phyloP scores from a whole-genome alignment of 2,113 vertebrate species.

The Hirundichthys speculiger region DNA sequence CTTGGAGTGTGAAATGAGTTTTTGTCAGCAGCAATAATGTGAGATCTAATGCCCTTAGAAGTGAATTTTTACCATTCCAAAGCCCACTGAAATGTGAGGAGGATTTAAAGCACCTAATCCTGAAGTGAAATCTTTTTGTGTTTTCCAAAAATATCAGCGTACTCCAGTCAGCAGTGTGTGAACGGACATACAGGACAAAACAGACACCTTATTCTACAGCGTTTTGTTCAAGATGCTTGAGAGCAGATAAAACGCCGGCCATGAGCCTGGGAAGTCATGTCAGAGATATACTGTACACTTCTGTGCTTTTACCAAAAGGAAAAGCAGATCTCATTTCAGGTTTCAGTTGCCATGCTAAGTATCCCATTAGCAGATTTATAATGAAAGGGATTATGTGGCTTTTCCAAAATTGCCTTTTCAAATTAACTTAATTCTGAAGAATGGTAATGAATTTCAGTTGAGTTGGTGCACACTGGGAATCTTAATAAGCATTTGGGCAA shows the following conservation, averaged over 20 bases:
- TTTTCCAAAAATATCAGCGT: slow-evolving; percentile 9
- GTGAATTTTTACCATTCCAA: slow-evolving; percentile 25
- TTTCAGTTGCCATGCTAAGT: slow-evolving; percentile 15
- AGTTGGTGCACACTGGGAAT: slow-evolving; percentile 16
- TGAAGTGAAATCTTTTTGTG: slow-evolving; percentile 5
- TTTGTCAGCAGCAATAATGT: slow-evolving; percentile 49
- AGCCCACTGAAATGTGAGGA: slow-evolving; percentile 16
- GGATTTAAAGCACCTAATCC: slow-evolving; percentile 18
- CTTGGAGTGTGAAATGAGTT: slow-evolving; percentile 15
- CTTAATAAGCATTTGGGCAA: slow-evolving; percentile 14
- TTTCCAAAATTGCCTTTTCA: slow-evolving; percentile 60
- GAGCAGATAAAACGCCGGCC: slow-evolving; percentile 38
- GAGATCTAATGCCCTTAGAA: slow-evolving; percentile 37
- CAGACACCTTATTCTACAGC: slow-evolving; percentile 52
- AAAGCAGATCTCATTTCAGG: slow-evolving; percentile 41
- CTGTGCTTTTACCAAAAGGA: slow-evolving; percentile 13
- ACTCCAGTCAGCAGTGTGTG: slow-evolving; percentile 17
- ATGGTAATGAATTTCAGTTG: slow-evolving; percentile 51
- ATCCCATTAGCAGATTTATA: slow-evolving; percentile 57
- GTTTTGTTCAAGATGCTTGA: slow-evolving; percentile 34
- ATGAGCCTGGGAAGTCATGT: slow-evolving; percentile 29
- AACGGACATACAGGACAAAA: slow-evolving; percentile 32
- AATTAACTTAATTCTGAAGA: slow-evolving; percentile 35
- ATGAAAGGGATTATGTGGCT: slow-evolving; percentile 42
- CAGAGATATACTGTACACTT: slow-evolving; percentile 34